Evolutionary conservation across 2,113 vertebrate genomes (phyloP).

Genomic region (Xiphophorus maculatus): DNA sequence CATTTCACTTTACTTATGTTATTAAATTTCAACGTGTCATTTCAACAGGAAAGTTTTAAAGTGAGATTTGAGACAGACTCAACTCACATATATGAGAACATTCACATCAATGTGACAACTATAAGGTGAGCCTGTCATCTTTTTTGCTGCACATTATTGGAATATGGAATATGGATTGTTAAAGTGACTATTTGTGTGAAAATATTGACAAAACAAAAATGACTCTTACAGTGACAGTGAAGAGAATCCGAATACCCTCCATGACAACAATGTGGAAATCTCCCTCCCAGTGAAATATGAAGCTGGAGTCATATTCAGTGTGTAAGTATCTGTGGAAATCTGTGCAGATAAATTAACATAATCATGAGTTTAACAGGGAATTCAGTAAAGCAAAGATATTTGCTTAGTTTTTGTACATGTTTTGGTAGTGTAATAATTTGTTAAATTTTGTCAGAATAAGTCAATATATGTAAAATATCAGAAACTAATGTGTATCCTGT

Average conservation of each 20-base stretch:
- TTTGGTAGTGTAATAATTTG: not conserved
- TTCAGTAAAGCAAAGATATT: not conserved
- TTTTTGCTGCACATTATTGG: not conserved
- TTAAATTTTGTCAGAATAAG: not conserved
- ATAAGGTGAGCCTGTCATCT: conserved; percentile 81
- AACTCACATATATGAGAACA: conserved; percentile 80
- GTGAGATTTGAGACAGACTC: conserved; percentile 90
- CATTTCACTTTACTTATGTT: not conserved
- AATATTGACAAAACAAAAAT: not conserved
- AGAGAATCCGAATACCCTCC: conserved; percentile 79
- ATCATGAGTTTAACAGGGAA: not conserved
- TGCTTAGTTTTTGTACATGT: not conserved
- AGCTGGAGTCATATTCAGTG: conserved; percentile 85
- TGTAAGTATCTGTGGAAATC: conserved; percentile 74
- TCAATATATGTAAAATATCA: not conserved
- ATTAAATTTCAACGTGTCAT: not conserved
- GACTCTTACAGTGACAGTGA: conserved; percentile 88
- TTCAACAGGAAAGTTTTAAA: conserved; percentile 84
- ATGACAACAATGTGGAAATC: conserved; percentile 84
- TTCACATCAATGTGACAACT: conserved; percentile 83
- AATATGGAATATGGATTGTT: not conserved
- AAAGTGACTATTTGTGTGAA: not conserved
- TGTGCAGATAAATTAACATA: not conserved
- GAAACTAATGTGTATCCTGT: not conserved
- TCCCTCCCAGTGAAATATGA: conserved; percentile 90